phyloP scores from a whole-genome alignment of 2,113 vertebrate species.

The Setophaga coronata region DNA sequence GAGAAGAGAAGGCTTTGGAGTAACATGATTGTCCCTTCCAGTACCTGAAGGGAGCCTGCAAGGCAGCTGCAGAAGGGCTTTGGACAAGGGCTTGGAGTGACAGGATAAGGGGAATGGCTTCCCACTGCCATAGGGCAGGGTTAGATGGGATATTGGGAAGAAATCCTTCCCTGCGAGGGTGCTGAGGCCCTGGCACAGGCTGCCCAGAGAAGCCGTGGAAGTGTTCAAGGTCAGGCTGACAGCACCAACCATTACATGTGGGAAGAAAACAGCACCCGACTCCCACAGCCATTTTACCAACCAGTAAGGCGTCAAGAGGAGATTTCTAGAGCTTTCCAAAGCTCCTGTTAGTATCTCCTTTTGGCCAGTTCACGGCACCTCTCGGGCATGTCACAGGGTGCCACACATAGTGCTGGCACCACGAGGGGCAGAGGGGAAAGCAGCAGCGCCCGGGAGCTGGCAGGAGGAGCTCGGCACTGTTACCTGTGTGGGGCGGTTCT shows the following conservation, averaged over 20 bases:
- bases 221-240: neutral
- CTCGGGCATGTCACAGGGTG: neutral
- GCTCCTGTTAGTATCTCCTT: neutral
- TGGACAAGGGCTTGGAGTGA: neutral
- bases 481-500: neutral
- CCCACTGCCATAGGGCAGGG: too few relatives aligned
- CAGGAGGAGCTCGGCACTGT: neutral
- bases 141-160: neutral
- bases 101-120: neutral
- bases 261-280: accelerated
- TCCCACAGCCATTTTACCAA: neutral
- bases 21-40: neutral
- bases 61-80: neutral
- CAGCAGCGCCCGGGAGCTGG: neutral
- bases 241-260: accelerated
- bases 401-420: accelerated
- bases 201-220: neutral
- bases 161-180: neutral
- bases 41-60: neutral
- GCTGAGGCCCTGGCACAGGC: neutral
- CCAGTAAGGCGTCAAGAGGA: accelerated
- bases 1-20: neutral
- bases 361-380: neutral
- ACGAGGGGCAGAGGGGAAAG: neutral
- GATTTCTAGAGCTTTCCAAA: neutral